Base-by-base conservation (phyloP, 2,113 vertebrate species). In the Siniperca knerii region DNA sequence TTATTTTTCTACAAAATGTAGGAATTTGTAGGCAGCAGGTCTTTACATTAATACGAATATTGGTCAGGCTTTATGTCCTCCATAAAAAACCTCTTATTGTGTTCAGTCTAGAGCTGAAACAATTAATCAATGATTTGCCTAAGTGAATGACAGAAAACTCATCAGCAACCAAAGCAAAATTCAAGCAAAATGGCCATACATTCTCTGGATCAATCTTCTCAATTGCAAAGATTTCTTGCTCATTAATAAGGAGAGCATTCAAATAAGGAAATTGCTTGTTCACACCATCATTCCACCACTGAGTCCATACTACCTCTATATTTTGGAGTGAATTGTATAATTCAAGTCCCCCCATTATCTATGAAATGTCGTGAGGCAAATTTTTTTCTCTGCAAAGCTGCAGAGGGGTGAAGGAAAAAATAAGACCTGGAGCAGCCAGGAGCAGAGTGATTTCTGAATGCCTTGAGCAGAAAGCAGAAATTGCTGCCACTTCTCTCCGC, bases 381-480 rank as follows among this genome's bases (percentile, higher is more conserved):
- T 48, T 54, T 61, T 71, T 65, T 33, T 44, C 11, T 70, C 66
- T 29, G 44, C 42, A 75, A 67, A 60, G 18, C 42, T 42, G 20
- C 29, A 67, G 37, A 58, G 7, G 16, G 13, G 1, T 65, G 33
- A 52, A 29, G 12, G 7, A 46, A 57, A 68, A 74, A 55, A 44
- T 15, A 66, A 62, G n/a, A 68, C 40, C 23, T 57, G 44, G 16
- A 67, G 67, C 42, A 79, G 25, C 75, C 65, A 55, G 40, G 23
- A 80, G 40, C 44, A 58, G 21, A 75, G 58, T 69, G 48, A 64
- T 71, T 67, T 72, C 46, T 21, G 37, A 72, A 52, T 33, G 44
- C 69, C 64, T 73, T 40, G 29, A 81, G 79, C 71, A 44, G 50
- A 11, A 42, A 73, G 69, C 52, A 75, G 42, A 81, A 66, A 79